Base-by-base conservation (phyloP, 2,888 invertebrate species). In the Glaucopsyche alexis region DNA sequence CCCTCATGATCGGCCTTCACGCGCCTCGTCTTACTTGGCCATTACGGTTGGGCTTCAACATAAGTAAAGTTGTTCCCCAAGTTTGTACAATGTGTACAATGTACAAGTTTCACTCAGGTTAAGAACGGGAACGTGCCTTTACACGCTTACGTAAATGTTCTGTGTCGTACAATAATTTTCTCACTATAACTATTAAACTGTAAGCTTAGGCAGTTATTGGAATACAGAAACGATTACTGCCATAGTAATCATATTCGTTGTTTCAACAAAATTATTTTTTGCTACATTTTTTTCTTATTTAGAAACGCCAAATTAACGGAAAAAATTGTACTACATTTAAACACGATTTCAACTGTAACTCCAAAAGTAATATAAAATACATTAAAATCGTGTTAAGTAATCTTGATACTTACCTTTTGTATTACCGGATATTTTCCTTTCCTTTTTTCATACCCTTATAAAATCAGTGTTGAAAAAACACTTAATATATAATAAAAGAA, bases 401-500 rank as follows among this genome's bases (percentile, higher is more conserved):
- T 55, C 55, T 9, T 55, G 19, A 55, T 19, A 55, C n/a, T n/a
- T n/a, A n/a, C 55, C 55, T 55, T 55, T 55, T 55, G 11, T 55
- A 55, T 55, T 19, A 19, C 16, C 4, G 8, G 8, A n/a, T 19
- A 19, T 55, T 55, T 55, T 19, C 19, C n/a, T 52, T 16, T 52
- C 16, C 50, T 29, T 4, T 29, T 29, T 29, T 29, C 29, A 29
- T 50, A 50, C 42, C 16, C 8, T n/a, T 16, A 67, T 13, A 67
- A 67, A 67, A 67, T 67, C 45, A 45, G 45, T 47, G 47, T 67
- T 42, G 45, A 19, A 47, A 67, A 67, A 67, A 67, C 19, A 45
- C 47, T 42, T 67, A 5, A 67, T 45, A 47, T 47, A 67, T 47
- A 55, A 55, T 55, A 55, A 60, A 66, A 66, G 45, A 67, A 66